Conservation (phyloP, 2,888 invertebrate species). For the Pheosia tremula region DNA sequence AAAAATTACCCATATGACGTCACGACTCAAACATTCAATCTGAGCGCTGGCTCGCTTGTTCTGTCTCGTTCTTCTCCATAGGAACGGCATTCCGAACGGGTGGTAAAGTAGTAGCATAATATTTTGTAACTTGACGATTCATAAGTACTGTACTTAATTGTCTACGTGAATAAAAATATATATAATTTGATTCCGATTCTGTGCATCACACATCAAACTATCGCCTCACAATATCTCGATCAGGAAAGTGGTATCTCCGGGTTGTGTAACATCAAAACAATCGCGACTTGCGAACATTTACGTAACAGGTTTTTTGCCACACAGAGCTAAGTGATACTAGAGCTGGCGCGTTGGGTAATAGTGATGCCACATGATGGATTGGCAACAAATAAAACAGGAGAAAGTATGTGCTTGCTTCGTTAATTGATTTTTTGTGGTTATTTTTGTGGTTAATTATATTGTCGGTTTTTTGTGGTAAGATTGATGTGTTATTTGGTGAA, state of each 20-base stretch:
- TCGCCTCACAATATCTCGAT: background rate
- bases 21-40: no score
- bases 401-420: background rate
- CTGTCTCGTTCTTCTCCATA: no score
- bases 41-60: no score
- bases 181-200: no score
- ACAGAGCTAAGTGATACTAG: conserved; percentile 34
- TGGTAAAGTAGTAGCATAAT: no score
- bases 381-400: conserved; percentile 3
- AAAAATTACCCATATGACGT: no score
- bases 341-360: background rate
- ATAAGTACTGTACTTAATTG: no score
- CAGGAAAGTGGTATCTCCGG: conserved; percentile 62
- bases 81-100: no score
- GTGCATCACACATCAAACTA: background rate
- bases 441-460: background rate
- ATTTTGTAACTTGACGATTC: no score
- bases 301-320: conserved; percentile 63
- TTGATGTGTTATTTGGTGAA: no score
- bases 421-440: background rate
- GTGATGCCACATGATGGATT: conserved; percentile 8
- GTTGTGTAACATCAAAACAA: conserved; percentile 75
- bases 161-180: no score
- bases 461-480: background rate
- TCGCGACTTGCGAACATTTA: conserved; percentile 68